Base-by-base conservation (phyloP, 2,888 invertebrate species). In the Eurytoma adleriae region DNA sequence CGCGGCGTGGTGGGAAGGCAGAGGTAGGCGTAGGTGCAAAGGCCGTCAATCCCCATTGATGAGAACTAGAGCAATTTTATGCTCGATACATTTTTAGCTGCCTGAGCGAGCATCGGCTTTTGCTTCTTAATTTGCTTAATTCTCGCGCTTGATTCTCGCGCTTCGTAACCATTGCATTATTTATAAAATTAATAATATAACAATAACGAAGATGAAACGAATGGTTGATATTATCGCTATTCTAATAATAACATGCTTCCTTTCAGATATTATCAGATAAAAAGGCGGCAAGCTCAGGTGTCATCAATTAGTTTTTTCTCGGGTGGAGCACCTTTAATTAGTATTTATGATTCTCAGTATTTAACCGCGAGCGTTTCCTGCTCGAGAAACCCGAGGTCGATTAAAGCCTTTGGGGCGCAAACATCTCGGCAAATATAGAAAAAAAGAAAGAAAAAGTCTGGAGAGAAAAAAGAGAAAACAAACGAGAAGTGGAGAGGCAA, bases 1-100 rank as follows among this genome's bases (percentile, higher is more conserved):
- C 24, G 24, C 24, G 24, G 2, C 24, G 24, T 1, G 24, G 24
- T 24, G 24, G 2, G 2, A 24, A 24, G 1, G 24, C 24, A 24
- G 24, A 24, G 24, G 24, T 24, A 24, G 24, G 24, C 24, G 24
- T 24, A 24, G 24, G 24, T 24, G 24, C 24, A 24, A 24, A 24
- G 24, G 2, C 24, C 24, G 2, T 24, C 24, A 24, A 1, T 24
- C 2, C 2, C 24, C 24, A 40, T 10, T 10, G 40, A 68, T 86
- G 87, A 85, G 87, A 88, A 88, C 86, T 86, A 76, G 87, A 86
- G 86, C 86, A 86, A 88, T 88, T 88, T 88, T 87, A 87, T 86
- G 87, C 85, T 85, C 85, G 82, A 86, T 85, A 84, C 84, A 85
- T 85, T 86, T 87, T 85, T 84, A 66, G 77, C 57, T 75, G 75